Evolutionary conservation across 1,140 invertebrate genomes (phyloP).

Genomic region (Drosophila nikananu): DNA sequence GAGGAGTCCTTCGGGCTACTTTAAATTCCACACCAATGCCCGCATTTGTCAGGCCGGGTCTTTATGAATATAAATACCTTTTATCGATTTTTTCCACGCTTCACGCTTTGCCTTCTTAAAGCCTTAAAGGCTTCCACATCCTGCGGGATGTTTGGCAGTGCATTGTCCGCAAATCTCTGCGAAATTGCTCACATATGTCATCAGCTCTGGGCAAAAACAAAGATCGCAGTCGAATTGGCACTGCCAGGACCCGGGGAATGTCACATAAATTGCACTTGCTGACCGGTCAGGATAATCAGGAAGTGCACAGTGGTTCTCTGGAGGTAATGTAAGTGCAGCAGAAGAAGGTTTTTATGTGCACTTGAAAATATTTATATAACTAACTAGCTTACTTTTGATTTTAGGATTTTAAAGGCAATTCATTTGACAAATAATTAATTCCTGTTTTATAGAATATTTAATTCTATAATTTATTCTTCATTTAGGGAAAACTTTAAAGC

Average conservation of each 20-base stretch:
- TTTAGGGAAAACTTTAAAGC: neutral
- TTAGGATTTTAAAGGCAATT: neutral
- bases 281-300: slow-evolving; percentile 56
- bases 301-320: slow-evolving; percentile 27
- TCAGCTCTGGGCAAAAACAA: slow-evolving; percentile 45
- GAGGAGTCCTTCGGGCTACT: slow-evolving; percentile 54
- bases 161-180: slow-evolving; percentile 73
- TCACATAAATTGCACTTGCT: slow-evolving; percentile 65
- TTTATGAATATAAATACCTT: slow-evolving; percentile 82
- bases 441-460: neutral
- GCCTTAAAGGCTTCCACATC: slow-evolving; percentile 32
- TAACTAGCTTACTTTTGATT: neutral
- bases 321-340: neutral
- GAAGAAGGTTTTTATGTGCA: neutral
- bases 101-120: slow-evolving; percentile 33
- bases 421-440: neutral
- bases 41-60: slow-evolving; percentile 65
- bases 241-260: slow-evolving; percentile 42
- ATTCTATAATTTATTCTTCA: neutral
- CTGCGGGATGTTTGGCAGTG: slow-evolving; percentile 46
- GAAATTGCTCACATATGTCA: slow-evolving; percentile 81
- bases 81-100: slow-evolving; percentile 70
- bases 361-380: too few species aligned
- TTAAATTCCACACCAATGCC: slow-evolving; percentile 75
- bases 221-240: slow-evolving; percentile 66